phyloP scores from a whole-genome alignment of 2,113 vertebrate genomes.

The Heptranchias perlo region DNA sequence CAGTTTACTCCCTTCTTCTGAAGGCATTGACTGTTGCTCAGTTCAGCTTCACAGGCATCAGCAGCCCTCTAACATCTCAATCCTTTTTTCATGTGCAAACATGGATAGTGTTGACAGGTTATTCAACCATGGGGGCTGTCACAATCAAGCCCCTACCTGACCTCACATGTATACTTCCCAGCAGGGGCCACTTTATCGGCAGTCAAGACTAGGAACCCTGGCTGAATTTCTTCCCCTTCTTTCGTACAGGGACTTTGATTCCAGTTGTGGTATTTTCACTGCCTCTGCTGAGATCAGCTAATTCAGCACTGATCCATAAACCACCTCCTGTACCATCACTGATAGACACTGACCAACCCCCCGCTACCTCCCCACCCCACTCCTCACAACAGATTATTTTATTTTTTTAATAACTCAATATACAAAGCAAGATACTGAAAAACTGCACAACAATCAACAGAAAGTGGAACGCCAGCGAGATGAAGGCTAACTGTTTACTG shows the following conservation, averaged over 20 bases:
- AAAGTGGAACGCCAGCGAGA: not conserved
- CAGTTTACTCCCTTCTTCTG: not conserved
- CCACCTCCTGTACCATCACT: not conserved
- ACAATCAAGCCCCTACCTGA: not conserved
- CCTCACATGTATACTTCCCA: too few species aligned
- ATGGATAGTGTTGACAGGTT: not conserved
- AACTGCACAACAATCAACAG: not conserved
- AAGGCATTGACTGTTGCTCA: not conserved
- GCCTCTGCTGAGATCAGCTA: not conserved
- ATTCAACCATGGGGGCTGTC: not conserved
- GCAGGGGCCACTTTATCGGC: too few species aligned
- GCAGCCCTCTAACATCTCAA: not conserved
- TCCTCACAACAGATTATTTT: not conserved
- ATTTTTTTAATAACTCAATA: not conserved
- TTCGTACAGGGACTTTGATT: not conserved
- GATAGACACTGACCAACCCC: not conserved
- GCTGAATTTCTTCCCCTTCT: not conserved
- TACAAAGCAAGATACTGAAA: not conserved
- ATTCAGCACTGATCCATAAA: not conserved
- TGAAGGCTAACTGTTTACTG: conserved; percentile 5
- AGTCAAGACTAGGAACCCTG: not conserved
- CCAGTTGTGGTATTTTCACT: not conserved
- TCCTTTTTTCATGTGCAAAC: not conserved
- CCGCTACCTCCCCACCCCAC: too few species aligned
- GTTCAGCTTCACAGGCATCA: not conserved